Evolutionary conservation across 2,797 vertebrate species (phyloP).

Genomic region (Lagocephalus sceleratus): DNA sequence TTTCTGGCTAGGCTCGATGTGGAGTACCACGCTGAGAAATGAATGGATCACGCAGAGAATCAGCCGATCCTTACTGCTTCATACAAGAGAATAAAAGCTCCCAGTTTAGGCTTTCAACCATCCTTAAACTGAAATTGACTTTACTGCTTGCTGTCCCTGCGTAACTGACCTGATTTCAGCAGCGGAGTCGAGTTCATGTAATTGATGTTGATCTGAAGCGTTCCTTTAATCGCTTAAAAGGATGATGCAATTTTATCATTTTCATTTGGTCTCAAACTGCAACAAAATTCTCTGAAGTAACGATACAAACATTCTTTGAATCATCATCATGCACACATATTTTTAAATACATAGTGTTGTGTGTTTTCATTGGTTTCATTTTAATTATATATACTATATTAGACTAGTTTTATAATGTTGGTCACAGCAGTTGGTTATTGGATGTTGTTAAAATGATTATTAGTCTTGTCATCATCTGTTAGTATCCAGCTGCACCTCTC

Average conservation of each 20-base stretch:
- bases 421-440: no score
- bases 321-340: no score
- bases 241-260: neutral
- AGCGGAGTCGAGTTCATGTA: no score
- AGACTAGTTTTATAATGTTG: no score
- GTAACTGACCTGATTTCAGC: neutral
- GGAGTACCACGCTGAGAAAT: slow-evolving; percentile 18
- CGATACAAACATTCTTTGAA: no score
- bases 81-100: slow-evolving; percentile 19
- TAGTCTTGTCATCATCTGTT: no score
- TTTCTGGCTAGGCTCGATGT: slow-evolving; percentile 14
- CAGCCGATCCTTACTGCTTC: slow-evolving; percentile 7
- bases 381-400: no score
- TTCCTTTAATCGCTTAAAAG: neutral
- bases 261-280: neutral
- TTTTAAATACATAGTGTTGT: no score
- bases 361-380: no score
- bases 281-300: no score
- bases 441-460: no score
- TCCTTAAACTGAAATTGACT: neutral
- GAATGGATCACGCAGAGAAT: slow-evolving; percentile 12
- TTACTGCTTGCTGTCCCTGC: neutral
- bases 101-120: neutral
- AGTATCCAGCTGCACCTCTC: no score
- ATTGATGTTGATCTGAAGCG: neutral